Percentiles rank a stretch among this genome's conserved stretches.
Conservation (phyloP, 1,140 invertebrate genomes). For the Cydia amplana region DNA sequence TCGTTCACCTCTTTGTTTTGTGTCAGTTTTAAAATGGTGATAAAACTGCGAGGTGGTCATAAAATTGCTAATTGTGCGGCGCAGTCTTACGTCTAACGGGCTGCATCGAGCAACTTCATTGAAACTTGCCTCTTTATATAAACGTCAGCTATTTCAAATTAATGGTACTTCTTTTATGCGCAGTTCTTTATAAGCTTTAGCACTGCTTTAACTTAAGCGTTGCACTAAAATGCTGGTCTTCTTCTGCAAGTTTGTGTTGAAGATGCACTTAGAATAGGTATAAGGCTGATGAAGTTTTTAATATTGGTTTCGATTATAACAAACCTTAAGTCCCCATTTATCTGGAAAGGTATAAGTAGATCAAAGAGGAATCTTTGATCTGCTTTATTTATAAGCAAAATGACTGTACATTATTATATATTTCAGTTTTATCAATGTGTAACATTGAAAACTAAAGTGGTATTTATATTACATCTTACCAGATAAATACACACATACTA, state of each 20-base stretch:
- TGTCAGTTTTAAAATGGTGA: not conserved
- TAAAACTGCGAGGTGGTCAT: constrained; percentile 1
- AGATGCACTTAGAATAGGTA: not conserved
- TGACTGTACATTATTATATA: too few species aligned
- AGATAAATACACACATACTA: too few species aligned
- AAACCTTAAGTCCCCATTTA: not conserved
- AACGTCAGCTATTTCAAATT: constrained; percentile 24
- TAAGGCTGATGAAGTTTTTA: not conserved
- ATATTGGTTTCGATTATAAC: not conserved
- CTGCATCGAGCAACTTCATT: constrained; percentile 23
- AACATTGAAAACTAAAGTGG: too few species aligned
- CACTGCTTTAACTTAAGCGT: constrained; percentile 8
- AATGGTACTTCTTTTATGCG: constrained; percentile 28
- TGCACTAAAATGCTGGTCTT: constrained; percentile 10
- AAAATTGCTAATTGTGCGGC: not conserved
- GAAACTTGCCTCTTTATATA: constrained; percentile 22
- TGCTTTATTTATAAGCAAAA: too few species aligned
- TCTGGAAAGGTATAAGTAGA: too few species aligned
- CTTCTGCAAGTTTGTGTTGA: constrained; percentile 1
- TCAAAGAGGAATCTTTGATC: too few species aligned
- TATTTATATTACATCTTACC: too few species aligned
- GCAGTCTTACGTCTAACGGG: not conserved
- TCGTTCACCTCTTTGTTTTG: constrained; percentile 2
- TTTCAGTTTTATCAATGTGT: too few species aligned
- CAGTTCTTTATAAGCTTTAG: constrained; percentile 14